Percentiles rank a stretch among this genome's conserved stretches.
These are phyloP conservation scores for Diabrotica balteata DNA, from an alignment of 2,888 invertebrate genomes.

Conservation along the genomic window DNA sequence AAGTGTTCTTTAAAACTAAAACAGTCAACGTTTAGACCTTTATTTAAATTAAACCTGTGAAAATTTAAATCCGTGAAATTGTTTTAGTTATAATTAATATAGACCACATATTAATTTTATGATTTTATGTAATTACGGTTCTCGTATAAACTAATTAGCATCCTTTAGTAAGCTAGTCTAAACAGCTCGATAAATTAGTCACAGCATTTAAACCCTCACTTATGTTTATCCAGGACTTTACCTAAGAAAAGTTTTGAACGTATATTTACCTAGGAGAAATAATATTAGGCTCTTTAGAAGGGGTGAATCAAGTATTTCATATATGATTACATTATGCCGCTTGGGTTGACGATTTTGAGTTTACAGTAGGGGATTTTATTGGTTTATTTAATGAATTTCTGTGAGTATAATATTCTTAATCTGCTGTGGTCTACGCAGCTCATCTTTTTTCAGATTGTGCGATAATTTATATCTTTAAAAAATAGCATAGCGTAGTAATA, in stretches of 20 bases:
- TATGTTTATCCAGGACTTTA: constrained; percentile 13
- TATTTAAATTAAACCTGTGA: not conserved
- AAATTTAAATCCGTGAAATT: constrained; percentile 5
- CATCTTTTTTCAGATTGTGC: too few species aligned
- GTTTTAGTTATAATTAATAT: not conserved
- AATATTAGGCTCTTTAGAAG: not conserved
- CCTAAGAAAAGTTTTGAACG: constrained; percentile 12
- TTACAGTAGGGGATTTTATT: constrained; percentile 14
- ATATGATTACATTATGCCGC: constrained; percentile 12
- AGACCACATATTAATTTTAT: constrained; percentile 11
- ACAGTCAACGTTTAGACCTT: constrained; percentile 2
- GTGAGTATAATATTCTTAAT: constrained; percentile 33
- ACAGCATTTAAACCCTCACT: constrained; percentile 14
- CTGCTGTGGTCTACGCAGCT: constrained; percentile 11
- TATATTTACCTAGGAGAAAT: constrained; percentile 16
- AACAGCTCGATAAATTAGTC: constrained; percentile 14
- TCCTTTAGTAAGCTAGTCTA: constrained; percentile 9
- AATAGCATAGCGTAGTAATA: too few species aligned
- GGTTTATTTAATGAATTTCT: constrained; percentile 32
- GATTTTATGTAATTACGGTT: constrained; percentile 15
- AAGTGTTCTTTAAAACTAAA: not conserved
- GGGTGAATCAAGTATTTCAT: constrained; percentile 3
- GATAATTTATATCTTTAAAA: too few species aligned
- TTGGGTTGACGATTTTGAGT: not conserved
- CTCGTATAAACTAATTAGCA: constrained; percentile 15